A percentile compares a stretch with the other conserved stretches of the same genome.
These are phyloP conservation scores for Amblyjoppa fuscipennis DNA, from an alignment of 2,888 invertebrate species.

Conservation along the genomic window DNA sequence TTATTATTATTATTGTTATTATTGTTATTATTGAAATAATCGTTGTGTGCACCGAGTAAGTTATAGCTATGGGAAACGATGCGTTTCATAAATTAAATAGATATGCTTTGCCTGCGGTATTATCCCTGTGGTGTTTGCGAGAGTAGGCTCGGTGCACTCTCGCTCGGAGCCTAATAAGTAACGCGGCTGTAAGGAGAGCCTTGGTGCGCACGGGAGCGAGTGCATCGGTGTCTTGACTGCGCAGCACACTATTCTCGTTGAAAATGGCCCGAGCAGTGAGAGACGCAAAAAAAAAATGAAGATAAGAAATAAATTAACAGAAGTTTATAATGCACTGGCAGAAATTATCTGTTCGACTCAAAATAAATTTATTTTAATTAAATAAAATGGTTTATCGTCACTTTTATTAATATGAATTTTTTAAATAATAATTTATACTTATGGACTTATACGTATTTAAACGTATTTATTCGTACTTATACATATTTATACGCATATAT, in stretches of 20 bases:
- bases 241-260: constrained; percentile 19
- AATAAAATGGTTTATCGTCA: not conserved
- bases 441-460: not conserved
- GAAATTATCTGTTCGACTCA: not conserved
- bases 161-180: constrained; percentile 46
- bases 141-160: constrained; percentile 25
- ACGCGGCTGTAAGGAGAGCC: constrained; percentile 23
- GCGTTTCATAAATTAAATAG: constrained; percentile 28
- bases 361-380: not conserved
- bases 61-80: constrained; percentile 5
- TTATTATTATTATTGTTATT: not conserved
- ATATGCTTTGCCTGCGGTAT: constrained; percentile 12
- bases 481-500: not conserved
- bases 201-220: constrained; percentile 20
- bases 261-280: constrained; percentile 24
- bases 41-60: constrained; percentile 8
- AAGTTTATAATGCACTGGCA: not conserved
- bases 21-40: not conserved
- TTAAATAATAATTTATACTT: not conserved
- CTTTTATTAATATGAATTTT: not conserved
- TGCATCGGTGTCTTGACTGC: constrained; percentile 39
- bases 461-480: too few relatives aligned
- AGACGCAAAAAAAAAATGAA: not conserved
- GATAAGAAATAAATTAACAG: not conserved
- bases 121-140: constrained; percentile 27